Evolutionary conservation across 2,888 invertebrate species (phyloP), one percentile per base, ranked within the genome.

Genomic region (Ischnus inquisitorius): DNA sequence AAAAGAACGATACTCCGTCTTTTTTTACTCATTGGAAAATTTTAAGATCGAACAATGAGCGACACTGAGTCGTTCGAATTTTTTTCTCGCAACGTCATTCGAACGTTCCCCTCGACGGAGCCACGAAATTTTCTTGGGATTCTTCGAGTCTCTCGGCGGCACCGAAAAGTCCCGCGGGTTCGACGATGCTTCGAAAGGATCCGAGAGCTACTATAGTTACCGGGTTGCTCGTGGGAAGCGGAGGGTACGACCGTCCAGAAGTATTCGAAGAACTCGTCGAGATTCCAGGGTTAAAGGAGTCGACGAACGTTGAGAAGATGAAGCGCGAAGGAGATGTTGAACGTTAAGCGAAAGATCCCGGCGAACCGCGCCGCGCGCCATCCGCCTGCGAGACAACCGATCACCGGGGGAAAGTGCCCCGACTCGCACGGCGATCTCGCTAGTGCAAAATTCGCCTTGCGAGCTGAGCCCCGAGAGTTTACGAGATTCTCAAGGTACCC

Each of bases 201-300:
- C 39, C 28, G 68, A 67, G 68, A 12, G 74, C 28, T 34, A 75
- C 39, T 25, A 65, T 28, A 67, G 60, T 76, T 39, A 77, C 25
- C 54, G 57, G 46, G 41, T 22, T 25, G 39, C 78, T 76, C 83
- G 84, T 84, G 84, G 65, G 80, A 86, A 83, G 76, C 62, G 75
- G 75, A 67, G 67, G 68, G 54, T 67, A 48, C 57, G 60, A 62
- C 34, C 54, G 76, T 69, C 67, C 54, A 48, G 78, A 81, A 72
- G 80, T 81, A 83, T 86, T 84, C 80, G 64, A 83, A 84, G 81
- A 85, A 86, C 86, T 86, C 79, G 76, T 74, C 62, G 64, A 65
- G 84, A 85, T 85, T 85, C 82, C 85, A 81, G 83, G 81, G 81
- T 83, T 65, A 69, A 69, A 65, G 57, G 67, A 72, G 75, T 76